Conservation (phyloP, 1,140 invertebrate genomes). For the Ephestia elutella region DNA sequence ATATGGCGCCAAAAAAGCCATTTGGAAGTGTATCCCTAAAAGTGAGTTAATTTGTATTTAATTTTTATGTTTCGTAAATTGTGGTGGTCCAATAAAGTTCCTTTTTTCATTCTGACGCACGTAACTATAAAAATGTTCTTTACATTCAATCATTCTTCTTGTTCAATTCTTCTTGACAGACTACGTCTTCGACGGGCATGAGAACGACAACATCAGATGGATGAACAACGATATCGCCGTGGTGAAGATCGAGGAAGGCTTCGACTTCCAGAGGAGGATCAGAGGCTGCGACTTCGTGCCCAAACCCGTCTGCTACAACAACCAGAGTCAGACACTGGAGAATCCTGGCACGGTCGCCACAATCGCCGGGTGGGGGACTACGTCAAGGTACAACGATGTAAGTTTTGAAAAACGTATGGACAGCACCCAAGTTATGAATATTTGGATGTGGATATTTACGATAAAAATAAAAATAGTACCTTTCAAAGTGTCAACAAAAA, state of each 20-base stretch:
- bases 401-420: slow-evolving; percentile 11
- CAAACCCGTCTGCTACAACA: slow-evolving; percentile 53
- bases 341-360: slow-evolving; percentile 42
- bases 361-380: slow-evolving; percentile 58
- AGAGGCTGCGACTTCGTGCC: slow-evolving; percentile 55
- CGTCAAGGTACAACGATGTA: slow-evolving; percentile 52
- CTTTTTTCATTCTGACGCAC: too few species aligned
- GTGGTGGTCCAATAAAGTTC: too few species aligned
- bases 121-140: too few species aligned
- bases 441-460: too few species aligned
- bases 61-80: too few species aligned
- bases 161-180: slow-evolving; percentile 33
- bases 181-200: slow-evolving; percentile 61
- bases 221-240: slow-evolving; percentile 67
- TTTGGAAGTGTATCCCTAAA: slow-evolving; percentile 64
- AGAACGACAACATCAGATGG: slow-evolving; percentile 62
- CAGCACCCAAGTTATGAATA: too few species aligned
- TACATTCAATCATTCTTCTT: too few species aligned
- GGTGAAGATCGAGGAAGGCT: slow-evolving; percentile 55
- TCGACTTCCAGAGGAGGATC: slow-evolving; percentile 50
- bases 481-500: too few species aligned
- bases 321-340: slow-evolving; percentile 50
- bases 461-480: too few species aligned
- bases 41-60: slow-evolving; percentile 47
- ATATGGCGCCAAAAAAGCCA: slow-evolving; percentile 59